Percentiles rank a stretch among this genome's conserved stretches.
These are phyloP conservation scores for Sebastes hubbsi DNA, from an alignment of 2,797 vertebrate species.

Conservation along the genomic window DNA sequence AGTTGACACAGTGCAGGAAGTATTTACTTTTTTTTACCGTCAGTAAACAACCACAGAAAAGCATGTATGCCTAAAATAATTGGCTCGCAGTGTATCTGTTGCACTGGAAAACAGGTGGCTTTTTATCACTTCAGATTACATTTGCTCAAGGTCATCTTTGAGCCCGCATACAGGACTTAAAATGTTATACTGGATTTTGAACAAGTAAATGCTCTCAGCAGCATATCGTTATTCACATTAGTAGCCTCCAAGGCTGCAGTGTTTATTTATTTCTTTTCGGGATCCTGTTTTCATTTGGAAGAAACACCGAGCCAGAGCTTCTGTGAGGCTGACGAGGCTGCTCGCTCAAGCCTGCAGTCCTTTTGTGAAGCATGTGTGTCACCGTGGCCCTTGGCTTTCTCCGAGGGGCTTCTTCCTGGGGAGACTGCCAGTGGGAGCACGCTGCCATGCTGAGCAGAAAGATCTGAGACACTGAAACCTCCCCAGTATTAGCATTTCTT, in stretches of 20 bases:
- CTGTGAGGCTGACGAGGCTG: constrained; percentile 71
- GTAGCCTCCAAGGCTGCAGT: constrained; percentile 52
- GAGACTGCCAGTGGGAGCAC: constrained; percentile 73
- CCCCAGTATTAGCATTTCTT: constrained; percentile 81
- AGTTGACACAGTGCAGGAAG: constrained; percentile 17
- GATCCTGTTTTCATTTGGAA: constrained; percentile 49
- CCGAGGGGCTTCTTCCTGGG: constrained; percentile 74
- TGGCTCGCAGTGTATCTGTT: constrained; percentile 39
- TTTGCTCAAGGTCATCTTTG: constrained; percentile 62
- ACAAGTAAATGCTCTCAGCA: constrained; percentile 57
- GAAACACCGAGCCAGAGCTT: constrained; percentile 58
- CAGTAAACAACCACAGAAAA: constrained; percentile 52
- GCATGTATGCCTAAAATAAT: constrained; percentile 47
- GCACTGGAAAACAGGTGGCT: constrained; percentile 61
- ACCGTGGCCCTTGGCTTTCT: constrained; percentile 80
- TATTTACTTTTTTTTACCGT: constrained; percentile 14
- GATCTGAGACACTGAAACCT: constrained; percentile 74
- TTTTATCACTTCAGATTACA: constrained; percentile 62
- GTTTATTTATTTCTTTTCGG: constrained; percentile 27
- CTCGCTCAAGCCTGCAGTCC: constrained; percentile 78
- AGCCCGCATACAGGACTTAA: constrained; percentile 49
- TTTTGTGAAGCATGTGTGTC: constrained; percentile 82
- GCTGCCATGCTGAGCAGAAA: constrained; percentile 75
- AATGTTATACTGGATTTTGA: constrained; percentile 61
- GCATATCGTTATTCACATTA: constrained; percentile 61